Evolutionary conservation across 2,113 vertebrate species (phyloP), one percentile per base, ranked within the genome.

Genomic region (Tenebrosternarchus preto): DNA sequence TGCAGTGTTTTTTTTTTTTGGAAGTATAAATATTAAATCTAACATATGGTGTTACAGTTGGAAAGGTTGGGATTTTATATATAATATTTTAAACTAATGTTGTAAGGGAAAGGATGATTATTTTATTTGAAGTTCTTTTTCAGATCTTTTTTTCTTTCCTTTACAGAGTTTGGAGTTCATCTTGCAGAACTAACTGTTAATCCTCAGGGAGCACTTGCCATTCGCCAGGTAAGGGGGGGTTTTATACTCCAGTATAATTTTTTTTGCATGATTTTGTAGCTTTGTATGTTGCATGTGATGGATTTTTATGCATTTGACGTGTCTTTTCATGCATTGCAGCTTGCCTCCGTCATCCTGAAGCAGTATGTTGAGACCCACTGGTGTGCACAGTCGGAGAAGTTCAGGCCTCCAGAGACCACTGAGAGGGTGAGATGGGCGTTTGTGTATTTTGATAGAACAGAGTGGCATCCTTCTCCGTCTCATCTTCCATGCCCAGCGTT

Each of bases 281-380:
- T 36, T 36, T 67, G 19, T 27, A 64, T 74, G 19, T 70, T 17
- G 68, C 56, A 31, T 33, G 5, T 16, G 15, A 36, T 39, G 64
- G 50, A 2, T 50, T 19, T 36, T 27, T 59, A 59, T 9, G 4
- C 1, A 8, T n/a, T 61, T 20, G 50, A 31, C 77, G 63, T 1
- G 61, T 80, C 27, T 86, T 56, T 85, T 33, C 50, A 59, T 89
- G 39, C 53, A 89, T 69, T 63, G 3, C 91, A 99, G 98, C 91
- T 99, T 67, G 96, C 98, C 0, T 99, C 98, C 0, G 98, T 99
- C 83, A 97, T 99, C 84, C 90, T 99, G 87, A 99, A 99, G 66
- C 98, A 99, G 78, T 99, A 99, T 89, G 98, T 99, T 89, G 98
- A 99, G 87, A 99, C 96, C 80, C 98, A 99, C 87, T 99, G 98